Base-by-base conservation (phyloP, 2,888 invertebrate genomes). In the Andrena bucephala region DNA sequence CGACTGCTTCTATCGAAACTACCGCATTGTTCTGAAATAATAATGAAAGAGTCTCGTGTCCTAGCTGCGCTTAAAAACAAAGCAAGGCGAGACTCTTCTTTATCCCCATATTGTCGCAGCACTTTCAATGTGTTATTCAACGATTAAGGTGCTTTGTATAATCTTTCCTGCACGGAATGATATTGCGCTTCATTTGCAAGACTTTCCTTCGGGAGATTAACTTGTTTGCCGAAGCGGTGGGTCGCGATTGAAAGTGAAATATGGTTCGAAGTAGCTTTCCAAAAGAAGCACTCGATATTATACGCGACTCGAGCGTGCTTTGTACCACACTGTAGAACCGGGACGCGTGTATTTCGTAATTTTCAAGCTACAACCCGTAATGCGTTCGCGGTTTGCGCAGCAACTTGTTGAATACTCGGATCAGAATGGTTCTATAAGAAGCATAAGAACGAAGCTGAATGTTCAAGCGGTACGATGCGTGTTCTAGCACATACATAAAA, bases 401-500 rank as follows among this genome's bases (percentile, higher is more conserved):
- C 50, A 70, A 77, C 36, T 52, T 77, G 62, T 52, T 52, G 20
- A 80, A 54, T 50, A 36, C 16, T 60, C 24, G 27, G 50, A 29
- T 48, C n/a, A 4, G 16, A 5, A 27, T 48, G 0, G 7, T 31
- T 36, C 20, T 6, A 33, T 63, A 24, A 20, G 2, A 29, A 7
- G 6, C 10, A 16, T 24, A 52, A 57, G 27, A 62, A 76, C 13
- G 24, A 20, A 62, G 33, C 2, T 10, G 10, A n/a, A 24, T n/a
- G 42, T 54, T 24, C 6, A 31, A 2, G 5, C n/a, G 0, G 13
- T 31, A 59, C n/a, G 7, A n/a, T 16, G 20, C 16, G 16, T 57
- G 24, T 71, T n/a, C 10, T 1, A 13, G 10, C 13, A 2, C 8
- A 5, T 10, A 16, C 10, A 24, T 2, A n/a, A n/a, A 31, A 20